These are phyloP conservation scores for Tamias sibiricus DNA, from an alignment of 2,113 vertebrate genomes.

Conservation along the genomic window DNA sequence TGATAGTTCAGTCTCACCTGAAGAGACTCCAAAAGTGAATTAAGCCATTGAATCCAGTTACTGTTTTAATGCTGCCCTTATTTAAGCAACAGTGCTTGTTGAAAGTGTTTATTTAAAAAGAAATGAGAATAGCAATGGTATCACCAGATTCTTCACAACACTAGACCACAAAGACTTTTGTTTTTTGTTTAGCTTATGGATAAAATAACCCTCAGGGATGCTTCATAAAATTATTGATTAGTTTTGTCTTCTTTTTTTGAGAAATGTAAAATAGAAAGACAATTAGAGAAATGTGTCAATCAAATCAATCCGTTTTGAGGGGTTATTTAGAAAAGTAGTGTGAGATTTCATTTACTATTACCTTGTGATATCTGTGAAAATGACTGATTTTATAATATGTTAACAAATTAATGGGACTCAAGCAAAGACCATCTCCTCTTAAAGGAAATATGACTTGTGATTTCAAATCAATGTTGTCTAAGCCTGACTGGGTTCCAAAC, in stretches of 20 bases:
- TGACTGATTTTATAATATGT: slow-evolving; percentile 15
- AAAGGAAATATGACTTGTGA: slow-evolving; percentile 46
- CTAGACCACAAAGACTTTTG: background rate
- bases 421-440: background rate
- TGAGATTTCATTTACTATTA: slow-evolving; percentile 46
- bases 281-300: slow-evolving; percentile 58
- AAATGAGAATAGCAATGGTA: background rate
- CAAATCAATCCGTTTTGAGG: background rate
- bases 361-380: background rate
- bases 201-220: slow-evolving; percentile 41
- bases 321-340: slow-evolving; percentile 35
- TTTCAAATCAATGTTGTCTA: background rate
- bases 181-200: slow-evolving; percentile 55
- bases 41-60: slow-evolving; percentile 18
- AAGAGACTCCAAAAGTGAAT: slow-evolving; percentile 58
- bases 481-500: background rate
- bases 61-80: slow-evolving; percentile 39
- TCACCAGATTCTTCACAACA: background rate
- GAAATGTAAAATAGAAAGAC: slow-evolving; percentile 16
- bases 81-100: slow-evolving; percentile 19
- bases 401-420: background rate
- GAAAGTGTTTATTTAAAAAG: slow-evolving; percentile 51
- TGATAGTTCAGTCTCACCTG: slow-evolving; percentile 27
- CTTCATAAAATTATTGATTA: slow-evolving; percentile 56
- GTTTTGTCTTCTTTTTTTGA: slow-evolving; percentile 57